These are phyloP conservation scores for Willowsia nigromaculata DNA, from an alignment of 2,888 invertebrate genomes.

Conservation along the genomic window DNA sequence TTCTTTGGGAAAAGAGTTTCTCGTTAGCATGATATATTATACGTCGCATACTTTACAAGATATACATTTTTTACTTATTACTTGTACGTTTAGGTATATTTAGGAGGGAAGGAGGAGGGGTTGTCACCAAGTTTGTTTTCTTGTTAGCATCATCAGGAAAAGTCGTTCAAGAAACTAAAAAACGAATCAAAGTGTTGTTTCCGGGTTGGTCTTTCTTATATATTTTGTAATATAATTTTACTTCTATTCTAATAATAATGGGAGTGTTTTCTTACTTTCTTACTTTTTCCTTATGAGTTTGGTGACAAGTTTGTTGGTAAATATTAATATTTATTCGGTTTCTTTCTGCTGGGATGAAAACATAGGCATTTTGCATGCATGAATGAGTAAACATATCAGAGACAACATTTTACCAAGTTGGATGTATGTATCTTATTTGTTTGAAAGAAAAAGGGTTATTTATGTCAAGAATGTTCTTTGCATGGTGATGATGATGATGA, in stretches of 20 bases:
- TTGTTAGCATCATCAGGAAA: constrained; percentile 35
- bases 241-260: background rate
- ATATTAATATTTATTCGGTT: constrained; percentile 4
- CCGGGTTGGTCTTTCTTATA: background rate
- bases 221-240: background rate
- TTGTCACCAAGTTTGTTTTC: constrained; percentile 47
- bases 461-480: background rate
- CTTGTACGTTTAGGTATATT: background rate
- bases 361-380: background rate
- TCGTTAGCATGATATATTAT: constrained; percentile 49
- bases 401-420: background rate
- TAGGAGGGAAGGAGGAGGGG: background rate
- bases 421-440: background rate
- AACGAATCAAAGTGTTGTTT: constrained; percentile 18
- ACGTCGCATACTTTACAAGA: background rate
- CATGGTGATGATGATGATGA: background rate
- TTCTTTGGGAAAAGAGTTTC: background rate
- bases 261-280: background rate
- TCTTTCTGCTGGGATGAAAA: background rate
- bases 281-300: background rate
- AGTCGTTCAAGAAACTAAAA: constrained; percentile 24
- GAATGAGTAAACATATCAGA: background rate
- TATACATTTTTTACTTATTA: background rate
- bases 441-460: background rate
- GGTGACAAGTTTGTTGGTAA: constrained; percentile 28